Evolutionary conservation across 2,888 invertebrate species (phyloP), one percentile per base, ranked within the genome.

Genomic region (Oscheius sp.): DNA sequence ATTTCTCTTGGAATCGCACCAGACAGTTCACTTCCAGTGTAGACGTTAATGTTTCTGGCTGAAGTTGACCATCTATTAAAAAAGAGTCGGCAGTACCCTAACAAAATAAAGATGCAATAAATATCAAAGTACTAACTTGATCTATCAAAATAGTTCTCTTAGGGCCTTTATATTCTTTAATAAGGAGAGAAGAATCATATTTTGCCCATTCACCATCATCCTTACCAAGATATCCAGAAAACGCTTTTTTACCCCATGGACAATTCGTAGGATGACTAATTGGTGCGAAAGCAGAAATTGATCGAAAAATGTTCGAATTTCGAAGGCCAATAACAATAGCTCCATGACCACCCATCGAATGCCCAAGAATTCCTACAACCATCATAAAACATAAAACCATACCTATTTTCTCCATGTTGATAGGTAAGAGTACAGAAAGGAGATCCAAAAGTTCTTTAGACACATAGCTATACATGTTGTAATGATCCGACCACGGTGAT

Each of bases 331-430:
- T 70, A 8, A 70, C 70, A 51, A 97, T 87, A 17, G 96, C 95
- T 32, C 98, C 97, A 88, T 97, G 96, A 26, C 97, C 97, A 70
- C 97, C 97, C 97, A 98, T 98, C 86, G 95, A 81, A 72, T 84
- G 86, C 0, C 85, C 85, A 67, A 81, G 80, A 50, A 85, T 81
- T 54, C 80, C 81, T 89, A 2, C 50, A 62, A 6, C n/a, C 9
- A 20, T 17, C 22, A 8, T 50, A n/a, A 17, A 24, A 17, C 30
- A 32, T 38, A 44, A 2, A 17, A 26, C 2, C 41, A 51, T n/a
- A 74, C 74, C 73, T 14, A 72, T 33, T 67, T 62, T 71, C 8
- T 9, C 26, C 1, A 26, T 32, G 59, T 77, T 70, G 26, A 74
- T 66, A 20, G 74, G 72, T 4, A 72, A 65, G 8, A 72, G 20